Evolutionary conservation across 2,113 vertebrate genomes (phyloP).

Genomic region (Phaethornis superciliosus): DNA sequence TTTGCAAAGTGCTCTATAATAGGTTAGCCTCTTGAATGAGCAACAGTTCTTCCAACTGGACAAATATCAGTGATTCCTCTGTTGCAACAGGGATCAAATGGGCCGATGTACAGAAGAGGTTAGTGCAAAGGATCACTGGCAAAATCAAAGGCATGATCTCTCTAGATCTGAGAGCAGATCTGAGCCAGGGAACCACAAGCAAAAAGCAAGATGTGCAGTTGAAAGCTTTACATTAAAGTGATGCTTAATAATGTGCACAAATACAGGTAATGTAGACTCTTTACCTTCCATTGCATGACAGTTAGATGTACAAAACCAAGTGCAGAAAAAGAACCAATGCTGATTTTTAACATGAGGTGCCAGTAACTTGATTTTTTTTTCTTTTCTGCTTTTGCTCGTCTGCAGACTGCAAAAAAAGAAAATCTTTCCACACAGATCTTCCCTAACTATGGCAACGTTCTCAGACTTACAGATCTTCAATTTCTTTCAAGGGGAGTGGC

Average conservation of each 20-base stretch:
- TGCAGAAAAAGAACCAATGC: not conserved
- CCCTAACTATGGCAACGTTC: not conserved
- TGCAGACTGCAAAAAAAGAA: not conserved
- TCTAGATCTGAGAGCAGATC: not conserved
- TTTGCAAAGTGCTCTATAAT: not conserved
- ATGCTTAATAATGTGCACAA: not conserved
- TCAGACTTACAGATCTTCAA: not conserved
- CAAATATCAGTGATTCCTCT: not conserved
- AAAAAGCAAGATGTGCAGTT: not conserved
- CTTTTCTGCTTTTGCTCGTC: not conserved
- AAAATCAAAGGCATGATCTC: not conserved
- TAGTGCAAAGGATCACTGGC: not conserved
- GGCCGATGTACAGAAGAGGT: not conserved
- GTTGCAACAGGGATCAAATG: not conserved
- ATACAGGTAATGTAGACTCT: not conserved
- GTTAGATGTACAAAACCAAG: not conserved
- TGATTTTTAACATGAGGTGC: not conserved
- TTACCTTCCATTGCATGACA: not conserved
- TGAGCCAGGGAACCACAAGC: not conserved
- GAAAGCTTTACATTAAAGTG: not conserved
- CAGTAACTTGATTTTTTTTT: not conserved
- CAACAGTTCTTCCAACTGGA: not conserved
- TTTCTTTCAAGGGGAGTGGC: not conserved
- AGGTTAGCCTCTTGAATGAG: not conserved
- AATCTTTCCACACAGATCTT: not conserved